Evolutionary conservation across 2,113 vertebrate species (phyloP).

Genomic region (Heterochromis multidens): DNA sequence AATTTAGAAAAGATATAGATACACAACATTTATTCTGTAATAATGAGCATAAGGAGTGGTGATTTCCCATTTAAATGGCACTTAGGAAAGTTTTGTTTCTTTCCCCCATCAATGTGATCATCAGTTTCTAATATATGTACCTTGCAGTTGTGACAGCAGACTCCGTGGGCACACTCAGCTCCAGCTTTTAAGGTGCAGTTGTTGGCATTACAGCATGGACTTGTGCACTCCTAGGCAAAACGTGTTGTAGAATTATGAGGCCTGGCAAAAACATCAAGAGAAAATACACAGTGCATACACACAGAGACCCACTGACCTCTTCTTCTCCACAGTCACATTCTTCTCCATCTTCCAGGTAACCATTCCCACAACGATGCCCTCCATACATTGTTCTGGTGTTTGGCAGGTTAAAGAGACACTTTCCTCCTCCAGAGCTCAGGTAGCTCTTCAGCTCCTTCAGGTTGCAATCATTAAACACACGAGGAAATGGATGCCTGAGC

Average conservation of each 20-base stretch:
- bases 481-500: constrained; percentile 89
- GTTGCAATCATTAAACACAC: constrained; percentile 91
- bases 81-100: neutral
- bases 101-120: neutral
- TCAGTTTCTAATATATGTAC: constrained; percentile 58
- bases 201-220: constrained; percentile 90
- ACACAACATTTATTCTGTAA: neutral
- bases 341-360: constrained; percentile 95
- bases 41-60: neutral
- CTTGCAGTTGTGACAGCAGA: constrained; percentile 94
- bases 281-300: neutral
- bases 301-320: constrained; percentile 77
- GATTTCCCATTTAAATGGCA: neutral
- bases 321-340: constrained; percentile 95
- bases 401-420: constrained; percentile 94
- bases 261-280: neutral
- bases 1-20: neutral
- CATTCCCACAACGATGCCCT: constrained; percentile 92
- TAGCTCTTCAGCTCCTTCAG: constrained; percentile 85
- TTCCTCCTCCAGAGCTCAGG: constrained; percentile 91
- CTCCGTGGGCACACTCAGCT: constrained; percentile 90
- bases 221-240: constrained; percentile 85
- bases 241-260: neutral
- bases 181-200: constrained; percentile 88
- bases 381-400: constrained; percentile 88